Base-by-base conservation (phyloP, 2,888 invertebrate species). In the Callyntrura guangdongensis region DNA sequence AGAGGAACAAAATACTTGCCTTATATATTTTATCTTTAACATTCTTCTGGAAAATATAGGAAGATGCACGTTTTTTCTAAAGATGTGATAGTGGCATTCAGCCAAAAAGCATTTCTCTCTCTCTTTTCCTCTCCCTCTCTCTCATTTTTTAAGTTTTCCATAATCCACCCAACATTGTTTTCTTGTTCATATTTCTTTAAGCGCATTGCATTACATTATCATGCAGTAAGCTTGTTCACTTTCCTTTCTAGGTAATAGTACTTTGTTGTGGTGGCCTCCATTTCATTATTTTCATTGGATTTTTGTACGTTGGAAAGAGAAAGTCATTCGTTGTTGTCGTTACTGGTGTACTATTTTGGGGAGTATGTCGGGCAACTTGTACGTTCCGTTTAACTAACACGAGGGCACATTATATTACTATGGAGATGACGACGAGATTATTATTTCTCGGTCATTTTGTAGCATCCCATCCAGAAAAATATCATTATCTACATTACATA, bases 81-180 rank as follows among this genome's bases (percentile, higher is more conserved):
- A 17, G 79, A 79, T 81, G 14, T 81, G 81, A 61, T 59, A 36
- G 45, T 84, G 84, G 84, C 84, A 84, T 49, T 67, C 25, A 49
- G 84, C 84, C 84, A 84, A 84, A 69, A 84, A 84, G 45, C 84
- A 83, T 83, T 83, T 61, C 27, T 27, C 27, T 11, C 17, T 74
- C 22, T 74, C 20, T 11, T n/a, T n/a, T n/a, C n/a, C 72, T 49
- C 45, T 45, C 9, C 36, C 22, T 53, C 17, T 20, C 47, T 20
- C 53, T 56, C 11, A 17, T 69, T 69, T 69, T n/a, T 56, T 77
- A 20, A 53, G 53, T 56, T 77, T 36, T 53, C 74, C 49, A 27
- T 49, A 77, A 25, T 77, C 53, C 53, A 77, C 77, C 45, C 53
- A 77, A 69, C 77, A 77, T 77, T 77, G 77, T 77, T 77, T 77